Base-by-base conservation (phyloP, 2,888 invertebrate species). In the Perdita meconis region DNA sequence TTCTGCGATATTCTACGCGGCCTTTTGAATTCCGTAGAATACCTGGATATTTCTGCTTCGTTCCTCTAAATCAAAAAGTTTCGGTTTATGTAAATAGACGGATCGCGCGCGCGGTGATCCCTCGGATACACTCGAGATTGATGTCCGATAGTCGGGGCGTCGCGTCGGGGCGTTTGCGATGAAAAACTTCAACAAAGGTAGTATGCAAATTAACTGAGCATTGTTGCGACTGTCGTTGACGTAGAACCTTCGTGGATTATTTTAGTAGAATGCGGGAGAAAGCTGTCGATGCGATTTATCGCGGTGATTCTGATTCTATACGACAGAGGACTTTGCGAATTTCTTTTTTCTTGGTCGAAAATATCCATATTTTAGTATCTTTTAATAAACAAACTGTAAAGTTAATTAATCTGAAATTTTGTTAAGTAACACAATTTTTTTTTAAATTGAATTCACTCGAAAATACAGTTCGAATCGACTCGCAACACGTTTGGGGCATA, bases 11-110 rank as follows among this genome's bases (percentile, higher is more conserved):
- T 44, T 26, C 50, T 26, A 36, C 30, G 16, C 5, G 38, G n/a
- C 53, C 42, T 38, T 44, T 65, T 60, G 40, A 75, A 74, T 60
- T 42, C 38, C 24, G 30, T 65, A 74, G 59, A 55, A 65, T 34
- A n/a, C 3, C 22, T 3, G 38, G 24, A 42, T 53, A 64, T 55
- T n/a, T 59, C 64, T 44, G 38, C 40, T 34, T 59, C 44, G 19
- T 1, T 2, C 10, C 38, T n/a, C 38, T 38, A 59, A 60, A 75
- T 75, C 55, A 55, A 59, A n/a, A 40, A 19, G n/a, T 55, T 64
- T 30, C 30, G 47, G 13, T 55, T 16, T 24, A 38, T 38, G 42
- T 22, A 44, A 44, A 74, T 51, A 22, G 12, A 57, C 40, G 6
- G 47, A 22, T 34, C 60, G 44, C 19, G 38, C n/a, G 19, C 2